These are phyloP conservation scores for Augiades crinisus DNA, from an alignment of 2,888 invertebrate species.

Conservation along the genomic window DNA sequence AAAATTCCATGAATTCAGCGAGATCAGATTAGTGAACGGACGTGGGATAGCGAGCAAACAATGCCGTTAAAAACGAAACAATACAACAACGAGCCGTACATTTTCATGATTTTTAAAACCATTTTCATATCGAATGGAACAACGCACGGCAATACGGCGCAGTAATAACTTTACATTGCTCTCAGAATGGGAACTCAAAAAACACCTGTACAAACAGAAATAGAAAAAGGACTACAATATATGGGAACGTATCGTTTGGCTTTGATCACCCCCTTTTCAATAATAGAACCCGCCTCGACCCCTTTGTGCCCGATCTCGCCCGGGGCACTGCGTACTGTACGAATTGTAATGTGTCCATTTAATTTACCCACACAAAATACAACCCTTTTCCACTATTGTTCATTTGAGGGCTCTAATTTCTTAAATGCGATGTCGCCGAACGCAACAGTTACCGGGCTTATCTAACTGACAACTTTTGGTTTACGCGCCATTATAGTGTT, in stretches of 20 bases:
- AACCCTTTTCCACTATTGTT: slow-evolving; percentile 48
- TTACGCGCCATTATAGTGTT: no score
- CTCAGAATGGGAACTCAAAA: slow-evolving; percentile 47
- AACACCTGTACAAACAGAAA: slow-evolving; percentile 64
- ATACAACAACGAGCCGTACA: slow-evolving; percentile 29
- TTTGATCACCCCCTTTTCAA: slow-evolving; percentile 78
- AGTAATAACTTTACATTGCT: slow-evolving; percentile 51
- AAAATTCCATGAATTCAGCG: slow-evolving; percentile 20
- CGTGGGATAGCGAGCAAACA: slow-evolving; percentile 28
- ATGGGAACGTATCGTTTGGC: slow-evolving; percentile 66
- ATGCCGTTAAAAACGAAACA: slow-evolving; percentile 29
- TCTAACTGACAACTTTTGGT: neutral
- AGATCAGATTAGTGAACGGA: slow-evolving; percentile 19
- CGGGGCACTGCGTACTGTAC: slow-evolving; percentile 44
- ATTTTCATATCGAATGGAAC: slow-evolving; percentile 35
- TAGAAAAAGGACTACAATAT: slow-evolving; percentile 60
- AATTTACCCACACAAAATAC: slow-evolving; percentile 51
- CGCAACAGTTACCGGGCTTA: slow-evolving; percentile 3
- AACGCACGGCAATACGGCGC: slow-evolving; percentile 35
- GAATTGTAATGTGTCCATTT: slow-evolving; percentile 65
- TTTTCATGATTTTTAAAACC: slow-evolving; percentile 35
- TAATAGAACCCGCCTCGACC: slow-evolving; percentile 59
- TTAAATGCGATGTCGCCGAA: slow-evolving; percentile 37
- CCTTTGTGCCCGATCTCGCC: slow-evolving; percentile 59
- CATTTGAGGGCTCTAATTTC: slow-evolving; percentile 44